Evolutionary conservation across 64 coral and sea anemone genomes (phyloP).

Genomic region (Catalaphyllia jardinei): DNA sequence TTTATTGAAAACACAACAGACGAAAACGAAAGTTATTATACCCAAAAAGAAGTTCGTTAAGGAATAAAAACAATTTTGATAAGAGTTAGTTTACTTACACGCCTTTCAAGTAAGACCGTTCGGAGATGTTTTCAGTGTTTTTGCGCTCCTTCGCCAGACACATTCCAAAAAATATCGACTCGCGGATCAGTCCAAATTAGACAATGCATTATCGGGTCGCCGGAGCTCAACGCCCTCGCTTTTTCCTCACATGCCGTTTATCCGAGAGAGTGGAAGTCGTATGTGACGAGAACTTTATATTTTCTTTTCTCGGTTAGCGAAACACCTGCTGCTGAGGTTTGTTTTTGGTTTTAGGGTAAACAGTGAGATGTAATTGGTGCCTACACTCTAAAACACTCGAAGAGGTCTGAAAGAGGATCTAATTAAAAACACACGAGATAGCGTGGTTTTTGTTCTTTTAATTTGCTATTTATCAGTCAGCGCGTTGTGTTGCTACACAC

Average conservation of each 20-base stretch:
- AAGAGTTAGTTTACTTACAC: constrained; percentile 14
- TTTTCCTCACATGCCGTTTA: not conserved
- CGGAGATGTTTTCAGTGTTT: not conserved
- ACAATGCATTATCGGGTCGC: not conserved
- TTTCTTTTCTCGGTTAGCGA: constrained; percentile 28
- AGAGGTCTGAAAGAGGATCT: not conserved
- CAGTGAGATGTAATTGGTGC: constrained; percentile 15
- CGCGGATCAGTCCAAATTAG: not conserved
- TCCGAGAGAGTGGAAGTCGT: not conserved
- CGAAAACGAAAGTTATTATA: not conserved
- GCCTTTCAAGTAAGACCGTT: not conserved
- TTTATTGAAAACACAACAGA: not conserved
- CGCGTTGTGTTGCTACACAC: not conserved
- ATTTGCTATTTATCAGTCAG: not conserved
- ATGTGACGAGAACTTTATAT: constrained; percentile 16
- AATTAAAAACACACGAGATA: not conserved
- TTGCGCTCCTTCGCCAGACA: not conserved
- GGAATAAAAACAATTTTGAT: not conserved
- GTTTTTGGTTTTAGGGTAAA: constrained; percentile 29
- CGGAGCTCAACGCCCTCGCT: not conserved
- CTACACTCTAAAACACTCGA: not conserved
- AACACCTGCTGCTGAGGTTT: constrained; percentile 32
- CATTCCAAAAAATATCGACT: not conserved
- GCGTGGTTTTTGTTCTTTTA: not conserved
- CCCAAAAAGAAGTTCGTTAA: not conserved